Conservation (phyloP, 2,113 vertebrate genomes). For the pig (Sus scrofa) region DNA sequence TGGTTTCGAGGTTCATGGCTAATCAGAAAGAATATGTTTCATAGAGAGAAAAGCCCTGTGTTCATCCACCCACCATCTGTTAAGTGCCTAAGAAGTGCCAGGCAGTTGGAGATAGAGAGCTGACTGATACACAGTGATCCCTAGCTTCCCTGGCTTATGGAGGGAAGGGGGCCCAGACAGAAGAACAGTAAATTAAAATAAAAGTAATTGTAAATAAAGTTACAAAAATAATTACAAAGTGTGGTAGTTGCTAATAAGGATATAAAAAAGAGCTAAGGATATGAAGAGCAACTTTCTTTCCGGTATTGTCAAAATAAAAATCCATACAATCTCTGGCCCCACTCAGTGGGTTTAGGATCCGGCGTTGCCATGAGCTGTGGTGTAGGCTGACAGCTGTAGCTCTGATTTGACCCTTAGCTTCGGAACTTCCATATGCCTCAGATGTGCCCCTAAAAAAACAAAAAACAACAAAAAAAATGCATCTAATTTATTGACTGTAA, state of each 20-base stretch:
- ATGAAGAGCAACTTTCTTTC: background rate
- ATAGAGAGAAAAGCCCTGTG: background rate
- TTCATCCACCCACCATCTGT: background rate
- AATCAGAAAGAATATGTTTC: background rate
- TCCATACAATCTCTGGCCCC: too few relatives aligned
- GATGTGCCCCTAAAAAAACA: background rate
- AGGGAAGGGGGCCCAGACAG: background rate
- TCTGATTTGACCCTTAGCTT: too few relatives aligned
- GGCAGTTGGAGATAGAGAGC: background rate
- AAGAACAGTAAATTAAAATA: background rate
- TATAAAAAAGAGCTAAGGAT: conserved; percentile 16
- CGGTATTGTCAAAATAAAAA: background rate
- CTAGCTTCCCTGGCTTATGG: background rate
- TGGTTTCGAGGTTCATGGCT: conserved; percentile 19
- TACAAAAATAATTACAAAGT: background rate
- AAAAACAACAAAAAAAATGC: background rate
- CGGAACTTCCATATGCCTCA: too few relatives aligned
- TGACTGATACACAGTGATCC: background rate
- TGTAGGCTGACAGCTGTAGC: too few relatives aligned
- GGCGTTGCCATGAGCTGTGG: too few relatives aligned
- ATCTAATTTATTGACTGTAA: background rate
- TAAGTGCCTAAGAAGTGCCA: background rate
- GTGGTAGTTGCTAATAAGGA: background rate
- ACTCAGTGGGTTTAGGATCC: too few relatives aligned
- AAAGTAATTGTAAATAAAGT: background rate